Conservation (phyloP, 2,888 invertebrate genomes). For the Megalurothrips usitatus region DNA sequence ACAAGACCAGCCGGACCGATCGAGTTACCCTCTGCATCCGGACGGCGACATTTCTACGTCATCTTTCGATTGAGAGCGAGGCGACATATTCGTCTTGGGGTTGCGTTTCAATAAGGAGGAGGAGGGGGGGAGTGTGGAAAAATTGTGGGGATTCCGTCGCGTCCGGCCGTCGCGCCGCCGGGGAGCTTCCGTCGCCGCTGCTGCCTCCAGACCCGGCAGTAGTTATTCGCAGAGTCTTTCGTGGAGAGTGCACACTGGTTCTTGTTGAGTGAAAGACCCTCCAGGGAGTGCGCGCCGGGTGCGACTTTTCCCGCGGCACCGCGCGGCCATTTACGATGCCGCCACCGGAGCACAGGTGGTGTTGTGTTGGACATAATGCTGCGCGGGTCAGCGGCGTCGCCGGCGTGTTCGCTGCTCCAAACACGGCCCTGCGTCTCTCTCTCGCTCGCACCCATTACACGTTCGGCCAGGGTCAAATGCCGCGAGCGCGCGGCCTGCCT, state of each 20-base stretch:
- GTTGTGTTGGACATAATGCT: background rate
- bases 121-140: no score
- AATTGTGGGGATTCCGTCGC: no score
- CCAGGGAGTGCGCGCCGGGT: background rate
- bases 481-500: background rate
- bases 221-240: no score
- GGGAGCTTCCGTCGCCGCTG: no score
- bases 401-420: background rate
- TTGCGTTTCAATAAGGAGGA: background rate
- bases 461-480: background rate
- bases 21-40: background rate
- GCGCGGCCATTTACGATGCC: background rate
- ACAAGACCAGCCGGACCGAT: background rate
- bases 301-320: background rate
- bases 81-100: background rate
- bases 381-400: background rate
- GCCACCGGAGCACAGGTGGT: conserved; percentile 10
- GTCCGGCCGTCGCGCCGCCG: no score
- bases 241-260: no score
- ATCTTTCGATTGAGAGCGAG: background rate
- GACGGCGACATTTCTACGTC: conserved; percentile 1
- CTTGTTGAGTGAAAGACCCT: no score
- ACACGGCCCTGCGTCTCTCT: no score
- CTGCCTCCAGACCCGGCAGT: no score
- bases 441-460: no score